These are phyloP conservation scores for Crossaster papposus DNA, from an alignment of 53 echinoderm and acorn worm species.

Conservation along the genomic window DNA sequence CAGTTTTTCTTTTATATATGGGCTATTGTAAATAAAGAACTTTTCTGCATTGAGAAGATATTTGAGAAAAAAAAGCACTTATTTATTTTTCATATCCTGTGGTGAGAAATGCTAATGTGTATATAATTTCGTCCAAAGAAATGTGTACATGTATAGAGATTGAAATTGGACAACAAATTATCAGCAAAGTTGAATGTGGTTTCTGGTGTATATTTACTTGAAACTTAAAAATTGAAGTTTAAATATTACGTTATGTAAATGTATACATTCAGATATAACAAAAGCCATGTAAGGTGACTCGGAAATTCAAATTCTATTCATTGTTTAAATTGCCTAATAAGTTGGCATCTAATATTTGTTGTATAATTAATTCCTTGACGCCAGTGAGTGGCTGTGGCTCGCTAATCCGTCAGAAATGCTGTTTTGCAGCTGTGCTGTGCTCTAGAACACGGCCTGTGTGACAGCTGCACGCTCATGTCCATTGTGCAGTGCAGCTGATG, in stretches of 20 bases:
- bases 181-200: not conserved
- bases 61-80: not conserved
- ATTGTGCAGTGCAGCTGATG: too few species aligned
- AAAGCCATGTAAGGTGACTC: too few species aligned
- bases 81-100: conserved; percentile 58
- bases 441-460: too few species aligned
- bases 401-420: too few species aligned
- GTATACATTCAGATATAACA: not conserved
- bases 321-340: too few species aligned
- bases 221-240: not conserved
- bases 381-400: too few species aligned
- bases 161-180: not conserved
- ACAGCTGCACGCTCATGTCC: too few species aligned
- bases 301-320: too few species aligned
- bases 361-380: too few species aligned
- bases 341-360: too few species aligned
- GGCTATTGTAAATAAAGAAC: conserved; percentile 49
- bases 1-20: conserved; percentile 25
- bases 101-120: not conserved
- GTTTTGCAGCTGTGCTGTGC: too few species aligned
- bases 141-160: not conserved
- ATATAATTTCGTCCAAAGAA: conserved; percentile 18
- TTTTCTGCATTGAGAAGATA: not conserved
- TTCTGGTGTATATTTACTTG: not conserved
- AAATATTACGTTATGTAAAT: not conserved